phyloP scores from a whole-genome alignment of 2,797 vertebrate genomes.

The Thalassophryne amazonica region DNA sequence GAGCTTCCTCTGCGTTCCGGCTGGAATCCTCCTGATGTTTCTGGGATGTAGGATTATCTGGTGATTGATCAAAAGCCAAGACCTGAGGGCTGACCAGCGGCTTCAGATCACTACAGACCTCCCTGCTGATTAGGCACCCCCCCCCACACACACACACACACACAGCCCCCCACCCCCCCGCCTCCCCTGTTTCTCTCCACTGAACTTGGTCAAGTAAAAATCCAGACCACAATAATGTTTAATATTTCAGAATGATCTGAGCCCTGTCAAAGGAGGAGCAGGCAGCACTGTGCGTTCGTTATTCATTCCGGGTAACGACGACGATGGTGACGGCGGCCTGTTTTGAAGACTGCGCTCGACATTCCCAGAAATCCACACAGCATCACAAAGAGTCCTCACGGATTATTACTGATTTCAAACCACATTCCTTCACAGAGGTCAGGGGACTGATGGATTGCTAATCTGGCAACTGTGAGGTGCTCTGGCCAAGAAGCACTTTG shows the following conservation, averaged over 20 bases:
- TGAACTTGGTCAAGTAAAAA: too few species aligned
- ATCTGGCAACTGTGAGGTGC: conserved; percentile 59
- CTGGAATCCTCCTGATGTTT: conserved; percentile 39
- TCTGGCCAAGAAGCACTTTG: conserved; percentile 56
- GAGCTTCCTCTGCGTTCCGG: conserved; percentile 27
- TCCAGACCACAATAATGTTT: conserved; percentile 12
- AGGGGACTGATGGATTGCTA: conserved; percentile 66
- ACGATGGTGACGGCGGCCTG: conserved; percentile 5
- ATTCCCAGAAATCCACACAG: conserved; percentile 62
- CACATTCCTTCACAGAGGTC: conserved; percentile 53
- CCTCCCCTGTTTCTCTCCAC: too few species aligned
- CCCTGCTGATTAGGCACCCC: too few species aligned
- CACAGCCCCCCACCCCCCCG: not conserved
- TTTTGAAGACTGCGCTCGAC: conserved; percentile 51
- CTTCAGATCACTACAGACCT: conserved; percentile 16
- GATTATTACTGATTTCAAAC: conserved; percentile 65
- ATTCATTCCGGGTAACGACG: too few species aligned
- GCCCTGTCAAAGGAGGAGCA: conserved; percentile 1
- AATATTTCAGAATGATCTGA: conserved; percentile 25
- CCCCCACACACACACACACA: not conserved
- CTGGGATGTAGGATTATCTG: conserved; percentile 57
- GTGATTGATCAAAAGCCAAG: conserved; percentile 54
- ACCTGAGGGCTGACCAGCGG: conserved; percentile 36
- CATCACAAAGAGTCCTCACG: conserved; percentile 51
- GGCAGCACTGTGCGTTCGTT: too few species aligned